Evolutionary conservation across 2,113 vertebrate genomes (phyloP).

Genomic region (Ornithorhynchus anatinus): DNA sequence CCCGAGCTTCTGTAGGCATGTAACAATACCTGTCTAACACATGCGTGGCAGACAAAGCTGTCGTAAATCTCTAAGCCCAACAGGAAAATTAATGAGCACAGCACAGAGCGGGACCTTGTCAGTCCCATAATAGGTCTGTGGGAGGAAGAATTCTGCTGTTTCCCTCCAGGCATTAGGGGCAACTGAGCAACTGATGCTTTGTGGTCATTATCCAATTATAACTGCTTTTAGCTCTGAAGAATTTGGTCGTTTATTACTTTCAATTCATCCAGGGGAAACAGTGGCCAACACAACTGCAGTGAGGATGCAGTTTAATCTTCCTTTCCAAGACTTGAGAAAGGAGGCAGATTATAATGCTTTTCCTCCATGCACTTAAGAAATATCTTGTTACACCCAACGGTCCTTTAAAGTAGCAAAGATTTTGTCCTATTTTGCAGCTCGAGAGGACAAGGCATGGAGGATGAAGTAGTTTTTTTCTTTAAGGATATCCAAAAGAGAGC

Average conservation of each 20-base stretch:
- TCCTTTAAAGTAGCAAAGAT: no score
- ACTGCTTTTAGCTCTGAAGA: conserved; percentile 31
- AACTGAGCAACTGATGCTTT: conserved; percentile 25
- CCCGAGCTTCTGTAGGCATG: conserved; percentile 5
- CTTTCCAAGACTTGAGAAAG: no score
- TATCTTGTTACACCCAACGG: no score
- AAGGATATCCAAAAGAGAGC: no score
- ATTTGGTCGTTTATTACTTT: conserved; percentile 19
- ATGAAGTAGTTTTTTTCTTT: no score
- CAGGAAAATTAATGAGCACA: conserved; percentile 51
- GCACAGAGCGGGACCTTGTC: conserved; percentile 52
- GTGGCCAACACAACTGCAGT: fast-evolving
- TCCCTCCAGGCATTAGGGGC: conserved; percentile 35
- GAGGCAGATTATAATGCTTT: no score
- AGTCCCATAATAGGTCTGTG: conserved; percentile 37
- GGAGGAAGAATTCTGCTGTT: conserved; percentile 34
- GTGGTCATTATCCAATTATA: conserved; percentile 48
- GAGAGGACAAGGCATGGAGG: no score
- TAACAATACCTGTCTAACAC: conserved; percentile 58
- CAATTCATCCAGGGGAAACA: conserved; percentile 1
- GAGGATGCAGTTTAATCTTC: neutral
- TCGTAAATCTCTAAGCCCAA: conserved; percentile 58
- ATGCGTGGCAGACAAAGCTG: conserved; percentile 46
- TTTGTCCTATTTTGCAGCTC: no score
- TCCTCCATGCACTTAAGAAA: no score